Evolutionary conservation across 2,797 vertebrate genomes (phyloP), one percentile per base, ranked within the genome.

Genomic region (Arrhamphus sclerolepis): DNA sequence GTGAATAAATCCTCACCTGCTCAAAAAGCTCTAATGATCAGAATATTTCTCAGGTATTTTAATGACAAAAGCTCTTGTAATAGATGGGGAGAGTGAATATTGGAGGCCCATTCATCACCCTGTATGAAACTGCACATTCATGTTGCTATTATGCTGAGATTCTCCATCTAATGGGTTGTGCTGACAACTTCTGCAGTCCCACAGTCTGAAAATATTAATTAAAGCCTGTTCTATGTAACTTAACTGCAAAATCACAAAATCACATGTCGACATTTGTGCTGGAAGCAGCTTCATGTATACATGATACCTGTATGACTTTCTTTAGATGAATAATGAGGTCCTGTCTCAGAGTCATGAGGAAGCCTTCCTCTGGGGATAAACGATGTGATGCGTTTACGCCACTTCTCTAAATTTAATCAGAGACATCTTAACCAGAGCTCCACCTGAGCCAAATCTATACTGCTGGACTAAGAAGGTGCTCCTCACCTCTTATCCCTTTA

Each of bases 381-480:
- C 47, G 22, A 47, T 24, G 17, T 13, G 43, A 7, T 40, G 46
- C 57, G 49, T 75, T 75, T 56, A 64, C 48, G 41, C 10, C 2
- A 0, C 41, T 7, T 31, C 38, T 24, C 56, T 74, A 65, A 56
- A 75, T 75, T 40, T 55, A 72, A 29, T 64, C 57, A 2, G 41
- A 59, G 54, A 56, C 38, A 18, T 58, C 24, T 52, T 55, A 66
- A 56, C 52, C 44, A 21, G 18, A 57, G 46, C 46, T 50, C 14
- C 4, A 18, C 59, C 70, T 62, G 19, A 53, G 42, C 54, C 71
- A 67, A 40, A 71, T 66, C 41, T 42, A 63, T 56, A 57, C 20
- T 10, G 11, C 26, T 21, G 13, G 19, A 57, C 24, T 56, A 50
- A 52, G 44, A 44, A 40, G 29, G 11, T 16, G 7, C 28, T 46